Base-by-base conservation (phyloP, 2,888 invertebrate genomes). In the Ophioninae sp. region DNA sequence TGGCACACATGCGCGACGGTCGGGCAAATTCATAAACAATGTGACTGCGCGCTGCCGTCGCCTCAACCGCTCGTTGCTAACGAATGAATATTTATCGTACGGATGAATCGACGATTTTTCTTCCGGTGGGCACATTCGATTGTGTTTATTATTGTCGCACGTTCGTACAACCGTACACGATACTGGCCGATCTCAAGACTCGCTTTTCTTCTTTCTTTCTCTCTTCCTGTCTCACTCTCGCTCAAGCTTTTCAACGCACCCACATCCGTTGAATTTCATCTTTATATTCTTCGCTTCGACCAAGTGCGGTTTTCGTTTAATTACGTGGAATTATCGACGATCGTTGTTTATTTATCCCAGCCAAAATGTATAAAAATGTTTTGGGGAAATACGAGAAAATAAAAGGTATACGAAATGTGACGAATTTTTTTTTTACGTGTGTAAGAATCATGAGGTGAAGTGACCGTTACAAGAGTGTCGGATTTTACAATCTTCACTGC, bases 21-120 rank as follows among this genome's bases (percentile, higher is more conserved):
- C 75, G 65, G 80, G 85, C 69, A 61, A 72, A 86, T 65, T 81
- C 64, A 86, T 84, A 86, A 87, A 86, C 82, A 83, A 83, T 85
- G 73, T 64, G 76, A 72, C 75, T 23, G 51, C 63, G 79, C 56
- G 61, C 30, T 22, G 79, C 82, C 71, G 81, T 58, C 75, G n/a
- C n/a, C 30, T 1, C 30, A 1, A 30, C 30, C 30, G 30, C 30
- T 30, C 30, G 30, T 30, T 30, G 30, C 30, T 1, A 30, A 79
- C 85, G 79, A 20, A 83, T 88, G 82, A 88, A 89, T 90, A 89
- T 89, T 90, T 79, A 90, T 86, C 20, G 69, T 73, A 63, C 30
- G 22, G 41, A 79, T 90, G 89, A 90, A 84, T 89, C 86, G 87
- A 64, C 87, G 85, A 84, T 82, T 89, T 88, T 81, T 77, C 74